phyloP scores from a whole-genome alignment of 2,797 vertebrate genomes.

The Naso thynnoides region DNA sequence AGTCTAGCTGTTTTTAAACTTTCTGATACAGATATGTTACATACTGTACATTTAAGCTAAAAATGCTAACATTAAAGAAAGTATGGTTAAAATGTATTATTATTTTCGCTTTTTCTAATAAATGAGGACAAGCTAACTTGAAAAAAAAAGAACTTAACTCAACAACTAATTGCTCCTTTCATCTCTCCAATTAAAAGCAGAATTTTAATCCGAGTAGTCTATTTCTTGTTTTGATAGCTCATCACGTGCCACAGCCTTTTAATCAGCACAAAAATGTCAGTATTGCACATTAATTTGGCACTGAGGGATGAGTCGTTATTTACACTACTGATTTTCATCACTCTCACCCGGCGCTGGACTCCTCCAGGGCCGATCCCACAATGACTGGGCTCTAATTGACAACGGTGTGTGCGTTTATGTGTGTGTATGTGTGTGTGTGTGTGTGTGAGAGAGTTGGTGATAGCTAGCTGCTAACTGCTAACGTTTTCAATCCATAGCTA shows the following conservation, averaged over 20 bases:
- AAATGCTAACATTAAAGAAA: constrained; percentile 24
- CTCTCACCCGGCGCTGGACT: constrained; percentile 35
- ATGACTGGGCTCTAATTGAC: constrained; percentile 65
- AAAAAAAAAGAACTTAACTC: constrained; percentile 70
- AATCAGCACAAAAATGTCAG: constrained; percentile 75
- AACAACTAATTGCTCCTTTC: constrained; percentile 84
- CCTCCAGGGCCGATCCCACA: constrained; percentile 43
- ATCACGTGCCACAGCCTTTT: constrained; percentile 72
- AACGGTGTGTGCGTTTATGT: constrained; percentile 10
- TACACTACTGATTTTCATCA: constrained; percentile 67
- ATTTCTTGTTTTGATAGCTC: constrained; percentile 81
- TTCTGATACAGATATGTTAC: no score
- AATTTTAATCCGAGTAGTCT: constrained; percentile 80
- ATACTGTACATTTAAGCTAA: constrained; percentile 9
- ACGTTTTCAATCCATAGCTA: constrained; percentile 68
- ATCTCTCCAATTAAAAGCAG: constrained; percentile 83
- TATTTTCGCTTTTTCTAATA: constrained; percentile 56
- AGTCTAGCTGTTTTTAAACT: no score
- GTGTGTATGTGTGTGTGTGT: no score
- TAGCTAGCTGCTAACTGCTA: constrained; percentile 64
- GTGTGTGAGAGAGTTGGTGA: no score
- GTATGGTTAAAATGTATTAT: constrained; percentile 53
- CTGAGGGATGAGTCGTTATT: constrained; percentile 54
- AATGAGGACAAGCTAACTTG: constrained; percentile 64
- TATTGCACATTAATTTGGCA: constrained; percentile 70